These are phyloP conservation scores for Poecilia picta DNA, from an alignment of 2,797 vertebrate genomes.

Conservation along the genomic window DNA sequence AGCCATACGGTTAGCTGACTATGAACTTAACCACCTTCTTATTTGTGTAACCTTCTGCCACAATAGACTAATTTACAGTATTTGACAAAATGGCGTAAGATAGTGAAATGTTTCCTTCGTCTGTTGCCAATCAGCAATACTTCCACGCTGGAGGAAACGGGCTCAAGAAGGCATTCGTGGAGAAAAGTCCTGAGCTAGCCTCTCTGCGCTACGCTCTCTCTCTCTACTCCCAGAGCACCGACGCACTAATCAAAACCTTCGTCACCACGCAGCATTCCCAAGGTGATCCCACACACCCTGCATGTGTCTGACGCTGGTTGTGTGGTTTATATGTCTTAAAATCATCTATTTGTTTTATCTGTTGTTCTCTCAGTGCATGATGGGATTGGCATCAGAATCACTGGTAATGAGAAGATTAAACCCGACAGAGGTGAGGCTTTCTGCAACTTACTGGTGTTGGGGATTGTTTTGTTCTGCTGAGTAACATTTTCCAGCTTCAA, in stretches of 20 bases:
- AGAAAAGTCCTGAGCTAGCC: slow-evolving; percentile 93
- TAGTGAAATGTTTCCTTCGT: not conserved
- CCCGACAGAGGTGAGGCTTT: slow-evolving; percentile 88
- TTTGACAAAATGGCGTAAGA: not conserved
- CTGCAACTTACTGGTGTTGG: not conserved
- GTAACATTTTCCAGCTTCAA: too few species aligned
- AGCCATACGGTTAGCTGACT: too few species aligned
- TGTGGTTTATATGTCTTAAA: not conserved
- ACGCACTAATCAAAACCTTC: slow-evolving; percentile 96
- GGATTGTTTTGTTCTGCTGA: not conserved
- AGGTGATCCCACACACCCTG: slow-evolving; percentile 75
- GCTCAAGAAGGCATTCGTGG: slow-evolving; percentile 93
- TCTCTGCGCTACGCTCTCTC: slow-evolving; percentile 94
- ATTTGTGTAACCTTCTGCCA: too few species aligned
- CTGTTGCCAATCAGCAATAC: slow-evolving; percentile 85
- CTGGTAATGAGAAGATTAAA: slow-evolving; percentile 89
- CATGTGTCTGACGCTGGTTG: not conserved
- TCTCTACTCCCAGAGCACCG: slow-evolving; percentile 96
- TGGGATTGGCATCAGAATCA: slow-evolving; percentile 95
- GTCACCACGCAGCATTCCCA: slow-evolving; percentile 93
- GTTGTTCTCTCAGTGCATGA: slow-evolving; percentile 85
- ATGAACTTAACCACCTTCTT: too few species aligned
- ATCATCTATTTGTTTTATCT: not conserved
- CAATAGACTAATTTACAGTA: not conserved
- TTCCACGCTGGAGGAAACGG: slow-evolving; percentile 97